Evolutionary conservation across 2,888 invertebrate species (phyloP), one percentile per base, ranked within the genome.

Genomic region (Lagria hirta): DNA sequence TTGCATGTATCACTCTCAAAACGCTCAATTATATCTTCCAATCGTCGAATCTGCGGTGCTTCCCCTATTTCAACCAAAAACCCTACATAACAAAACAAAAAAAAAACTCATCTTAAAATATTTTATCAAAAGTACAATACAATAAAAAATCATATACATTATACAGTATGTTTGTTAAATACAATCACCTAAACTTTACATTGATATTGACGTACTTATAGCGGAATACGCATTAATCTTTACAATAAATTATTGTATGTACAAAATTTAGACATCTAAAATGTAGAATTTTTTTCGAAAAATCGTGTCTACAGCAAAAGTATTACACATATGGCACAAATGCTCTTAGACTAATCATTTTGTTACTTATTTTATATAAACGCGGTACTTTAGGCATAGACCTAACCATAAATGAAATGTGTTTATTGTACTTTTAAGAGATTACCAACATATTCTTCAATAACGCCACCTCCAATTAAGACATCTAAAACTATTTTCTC

Each of bases 1-100:
- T 65, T 64, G 64, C 62, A 61, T 57, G 53, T 63, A 65, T 64
- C 61, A 63, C 64, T 58, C 51, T 10, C 12, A 22, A 17, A 29
- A 15, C 28, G 28, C 29, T 35, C 35, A 28, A 13, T 20, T 34
- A 7, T n/a, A n/a, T n/a, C n/a, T 27, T 41, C 41, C 33, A 18
- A 27, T 28, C 24, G 30, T 17, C 32, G 26, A 14, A 22, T 15
- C n/a, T 35, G 18, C 29, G 20, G 35, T 41, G 41, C 27, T 33
- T n/a, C n/a, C 11, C 18, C 34, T 41, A 38, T 20, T 30, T 18
- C 5, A 6, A 28, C 27, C 20, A 27, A 34, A 42, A 26, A 22
- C 14, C 14, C 7, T 15, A 34, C 18, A 16, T n/a, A n/a, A n/a
- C n/a, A n/a, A n/a, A 26, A 26, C n/a, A 7, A 15, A 35, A 24